Percentiles rank a stretch among this genome's conserved stretches.
These are phyloP conservation scores for Craterocephalus amniculus DNA, from an alignment of 2,797 vertebrate species.

Conservation along the genomic window DNA sequence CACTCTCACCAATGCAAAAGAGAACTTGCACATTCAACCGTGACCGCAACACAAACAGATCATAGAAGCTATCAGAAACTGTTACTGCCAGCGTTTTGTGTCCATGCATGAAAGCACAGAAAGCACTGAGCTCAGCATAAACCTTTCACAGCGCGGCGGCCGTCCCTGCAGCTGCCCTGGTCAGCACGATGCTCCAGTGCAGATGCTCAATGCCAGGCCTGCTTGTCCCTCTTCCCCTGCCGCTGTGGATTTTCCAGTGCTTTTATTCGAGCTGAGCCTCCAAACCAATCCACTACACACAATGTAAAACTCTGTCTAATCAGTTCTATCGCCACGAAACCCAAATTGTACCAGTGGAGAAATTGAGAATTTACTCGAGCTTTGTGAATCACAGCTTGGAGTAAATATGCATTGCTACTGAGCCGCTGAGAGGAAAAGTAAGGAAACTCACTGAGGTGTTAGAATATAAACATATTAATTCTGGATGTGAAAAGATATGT, in stretches of 20 bases:
- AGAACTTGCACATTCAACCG: slow-evolving; percentile 45
- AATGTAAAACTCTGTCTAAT: slow-evolving; percentile 85
- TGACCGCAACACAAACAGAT: slow-evolving; percentile 68
- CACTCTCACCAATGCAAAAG: slow-evolving; percentile 16
- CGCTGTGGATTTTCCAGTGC: slow-evolving; percentile 82
- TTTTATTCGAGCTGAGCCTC: slow-evolving; percentile 80
- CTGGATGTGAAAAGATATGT: slow-evolving; percentile 1
- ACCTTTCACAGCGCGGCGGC: slow-evolving; percentile 76
- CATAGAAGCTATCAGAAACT: slow-evolving; percentile 79
- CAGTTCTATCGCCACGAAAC: slow-evolving; percentile 77
- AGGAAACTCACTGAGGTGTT: neutral
- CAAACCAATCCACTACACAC: slow-evolving; percentile 63
- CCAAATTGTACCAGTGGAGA: slow-evolving; percentile 58
- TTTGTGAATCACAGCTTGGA: slow-evolving; percentile 24
- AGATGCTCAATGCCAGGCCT: slow-evolving; percentile 77
- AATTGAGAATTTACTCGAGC: slow-evolving; percentile 55
- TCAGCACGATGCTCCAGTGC: slow-evolving; percentile 81
- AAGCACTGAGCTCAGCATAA: slow-evolving; percentile 81
- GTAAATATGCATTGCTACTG: slow-evolving; percentile 18
- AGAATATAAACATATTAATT: neutral
- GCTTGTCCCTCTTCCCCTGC: slow-evolving; percentile 71
- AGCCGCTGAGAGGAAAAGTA: slow-evolving; percentile 9
- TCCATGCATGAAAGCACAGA: slow-evolving; percentile 67
- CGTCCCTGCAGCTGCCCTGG: slow-evolving; percentile 63
- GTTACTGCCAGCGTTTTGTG: slow-evolving; percentile 80